Evolutionary conservation across 2,113 vertebrate genomes (phyloP), one percentile per base, ranked within the genome.

Genomic region (Tympanuchus pallidicinctus): DNA sequence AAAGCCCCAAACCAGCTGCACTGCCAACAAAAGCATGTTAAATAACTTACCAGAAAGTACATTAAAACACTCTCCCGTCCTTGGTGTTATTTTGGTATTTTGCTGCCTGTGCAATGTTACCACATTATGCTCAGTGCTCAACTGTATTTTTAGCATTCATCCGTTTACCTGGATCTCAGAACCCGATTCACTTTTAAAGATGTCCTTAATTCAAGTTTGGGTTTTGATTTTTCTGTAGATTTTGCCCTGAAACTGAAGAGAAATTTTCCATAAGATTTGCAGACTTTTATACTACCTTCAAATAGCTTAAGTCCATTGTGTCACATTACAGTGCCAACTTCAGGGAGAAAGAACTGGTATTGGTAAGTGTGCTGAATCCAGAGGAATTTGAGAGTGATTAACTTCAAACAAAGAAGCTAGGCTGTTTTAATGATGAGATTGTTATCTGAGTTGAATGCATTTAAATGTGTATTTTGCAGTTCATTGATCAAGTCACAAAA

Each of bases 1-100:
- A 96, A 91, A 96, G 94, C 94, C 91, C 91, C 80, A 94, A 86
- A 90, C 93, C 73, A 77, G 72, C 94, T 12, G 6, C 80, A 86
- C 56, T 94, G 94, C 96, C 96, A 95, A 95, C 91, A 92, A 94
- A 92, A 97, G 90, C 94, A 95, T 96, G 95, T 97, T 96, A 95
- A 97, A 96, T 96, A 96, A 90, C 95, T 96, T 96, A 96, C 95
- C 95, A 96, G 94, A 96, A 96, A 95, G 92, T 84, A 82, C 94
- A 93, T 90, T 97, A 86, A 95, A 96, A 90, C 90, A 72, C 82
- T 82, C 84, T 93, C 88, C 90, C 25, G 67, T 85, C 57, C 36
- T 83, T 74, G 65, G 36, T 54, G 84, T 86, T 93, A 94, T 94
- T 96, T 95, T 97, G 93, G 92, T 93, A 90, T 97, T 95, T 95